These are phyloP conservation scores for Hypomecis punctinalis DNA, from an alignment of 2,888 invertebrate genomes.

Conservation along the genomic window DNA sequence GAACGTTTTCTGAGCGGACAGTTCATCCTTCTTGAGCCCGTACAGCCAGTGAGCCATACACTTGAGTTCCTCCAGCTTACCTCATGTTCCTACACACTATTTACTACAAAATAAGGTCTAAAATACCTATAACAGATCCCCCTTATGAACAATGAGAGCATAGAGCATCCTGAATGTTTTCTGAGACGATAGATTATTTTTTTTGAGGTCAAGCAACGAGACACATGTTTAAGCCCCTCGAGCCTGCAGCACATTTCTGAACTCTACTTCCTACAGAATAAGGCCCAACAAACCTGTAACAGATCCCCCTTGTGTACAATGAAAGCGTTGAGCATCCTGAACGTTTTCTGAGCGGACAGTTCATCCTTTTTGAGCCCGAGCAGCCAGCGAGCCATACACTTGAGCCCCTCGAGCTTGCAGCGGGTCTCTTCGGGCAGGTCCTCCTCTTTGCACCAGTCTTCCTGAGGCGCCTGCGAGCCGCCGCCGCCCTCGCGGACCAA, in stretches of 20 bases:
- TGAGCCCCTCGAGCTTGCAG: slow-evolving; percentile 97
- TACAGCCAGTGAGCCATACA: slow-evolving; percentile 98
- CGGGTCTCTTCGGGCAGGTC: slow-evolving; percentile 95
- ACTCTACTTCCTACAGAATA: background rate
- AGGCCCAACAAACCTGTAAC: slow-evolving; percentile 76
- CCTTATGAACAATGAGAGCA: too few relatives aligned
- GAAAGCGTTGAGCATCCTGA: slow-evolving; percentile 97
- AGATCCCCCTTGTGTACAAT: slow-evolving; percentile 96
- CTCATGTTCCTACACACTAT: slow-evolving; percentile 95
- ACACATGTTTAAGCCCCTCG: too few relatives aligned
- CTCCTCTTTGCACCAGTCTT: slow-evolving; percentile 94
- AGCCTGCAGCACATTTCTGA: too few relatives aligned
- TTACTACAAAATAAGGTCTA: too few relatives aligned
- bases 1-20: slow-evolving; percentile 96
- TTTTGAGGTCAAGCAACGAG: too few relatives aligned
- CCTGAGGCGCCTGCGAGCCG: slow-evolving; percentile 69
- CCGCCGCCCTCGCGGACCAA: slow-evolving; percentile 92
- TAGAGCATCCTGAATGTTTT: too few relatives aligned
- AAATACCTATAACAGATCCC: too few relatives aligned
- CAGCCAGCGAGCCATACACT: slow-evolving; percentile 98
- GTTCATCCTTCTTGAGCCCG: slow-evolving; percentile 94
- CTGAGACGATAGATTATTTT: too few relatives aligned
- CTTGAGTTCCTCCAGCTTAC: slow-evolving; percentile 97
- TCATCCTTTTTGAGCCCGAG: slow-evolving; percentile 95
- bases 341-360: slow-evolving; percentile 95